Conservation (phyloP, 2,888 invertebrate species). For the Pemphredon lugubris region DNA sequence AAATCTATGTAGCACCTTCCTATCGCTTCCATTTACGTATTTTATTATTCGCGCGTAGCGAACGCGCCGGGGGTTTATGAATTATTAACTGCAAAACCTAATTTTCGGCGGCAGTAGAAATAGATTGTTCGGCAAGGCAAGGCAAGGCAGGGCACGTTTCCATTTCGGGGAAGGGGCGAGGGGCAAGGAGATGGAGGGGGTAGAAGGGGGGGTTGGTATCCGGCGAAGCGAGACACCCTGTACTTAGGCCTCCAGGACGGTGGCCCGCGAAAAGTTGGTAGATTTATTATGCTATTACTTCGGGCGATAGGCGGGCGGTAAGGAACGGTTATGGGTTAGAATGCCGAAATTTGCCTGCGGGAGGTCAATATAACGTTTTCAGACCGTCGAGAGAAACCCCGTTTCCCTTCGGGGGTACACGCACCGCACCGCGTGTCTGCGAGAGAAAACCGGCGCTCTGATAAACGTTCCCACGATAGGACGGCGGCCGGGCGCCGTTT, state of each 20-base stretch:
- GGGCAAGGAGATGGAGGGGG: constrained; percentile 9
- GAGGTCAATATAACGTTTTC: constrained; percentile 65
- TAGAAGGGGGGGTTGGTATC: constrained; percentile 20
- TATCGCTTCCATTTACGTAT: too few species aligned
- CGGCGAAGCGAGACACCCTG: constrained; percentile 46
- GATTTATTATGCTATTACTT: constrained; percentile 75
- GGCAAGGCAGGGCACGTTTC: constrained; percentile 8
- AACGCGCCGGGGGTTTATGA: constrained; percentile 9
- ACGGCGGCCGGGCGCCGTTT: background rate
- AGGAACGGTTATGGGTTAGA: constrained; percentile 54
- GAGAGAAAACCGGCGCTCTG: constrained; percentile 42
- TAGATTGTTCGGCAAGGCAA: constrained; percentile 41
- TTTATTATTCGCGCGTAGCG: too few species aligned
- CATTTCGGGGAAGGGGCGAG: constrained; percentile 20
- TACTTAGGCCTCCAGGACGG: constrained; percentile 7
- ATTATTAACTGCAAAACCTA: constrained; percentile 51
- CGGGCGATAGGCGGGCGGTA: constrained; percentile 57
- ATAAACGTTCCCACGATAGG: constrained; percentile 51
- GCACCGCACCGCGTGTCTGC: constrained; percentile 38
- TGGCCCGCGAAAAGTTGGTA: constrained; percentile 61
- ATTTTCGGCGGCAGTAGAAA: constrained; percentile 22
- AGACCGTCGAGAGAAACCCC: constrained; percentile 1
- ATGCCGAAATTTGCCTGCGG: constrained; percentile 66
- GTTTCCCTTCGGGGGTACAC: constrained; percentile 29
- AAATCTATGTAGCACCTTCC: too few species aligned